phyloP scores from a whole-genome alignment of 2,797 vertebrate genomes.

The Telmatherina bonti region DNA sequence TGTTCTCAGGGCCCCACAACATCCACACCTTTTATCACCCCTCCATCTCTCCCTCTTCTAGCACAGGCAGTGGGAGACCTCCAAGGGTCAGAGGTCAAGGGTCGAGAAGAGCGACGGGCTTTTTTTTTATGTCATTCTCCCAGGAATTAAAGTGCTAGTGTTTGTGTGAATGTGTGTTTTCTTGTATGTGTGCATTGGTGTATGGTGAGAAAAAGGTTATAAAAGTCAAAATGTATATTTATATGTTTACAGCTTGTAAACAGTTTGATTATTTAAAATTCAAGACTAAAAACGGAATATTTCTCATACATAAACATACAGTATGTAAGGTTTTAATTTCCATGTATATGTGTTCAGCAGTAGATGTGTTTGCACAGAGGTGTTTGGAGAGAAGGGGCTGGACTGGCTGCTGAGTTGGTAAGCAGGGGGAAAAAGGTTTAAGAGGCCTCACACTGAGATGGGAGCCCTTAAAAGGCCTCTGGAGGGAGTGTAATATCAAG shows the following conservation, averaged over 20 bases:
- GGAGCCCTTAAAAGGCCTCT: slow-evolving; percentile 89
- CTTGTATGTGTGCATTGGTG: slow-evolving; percentile 14
- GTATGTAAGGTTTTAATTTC: slow-evolving; percentile 26
- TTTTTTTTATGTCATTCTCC: slow-evolving; percentile 89
- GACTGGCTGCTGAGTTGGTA: slow-evolving; percentile 76
- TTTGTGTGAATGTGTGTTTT: slow-evolving; percentile 45
- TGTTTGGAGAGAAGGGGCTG: slow-evolving; percentile 52
- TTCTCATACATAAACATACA: slow-evolving; percentile 6
- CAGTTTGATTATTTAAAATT: slow-evolving; percentile 8
- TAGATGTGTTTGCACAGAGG: slow-evolving; percentile 55
- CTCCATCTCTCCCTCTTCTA: slow-evolving; percentile 78
- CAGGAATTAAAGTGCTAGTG: slow-evolving; percentile 65
- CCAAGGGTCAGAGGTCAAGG: slow-evolving; percentile 85
- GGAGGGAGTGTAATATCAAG: slow-evolving; percentile 91
- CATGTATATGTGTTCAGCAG: slow-evolving; percentile 8
- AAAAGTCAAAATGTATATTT: slow-evolving; percentile 1
- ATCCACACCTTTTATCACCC: slow-evolving; percentile 80
- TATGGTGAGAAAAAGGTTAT: not conserved
- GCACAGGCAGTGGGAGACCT: slow-evolving; percentile 84
- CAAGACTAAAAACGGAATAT: slow-evolving; percentile 13
- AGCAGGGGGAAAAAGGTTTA: slow-evolving; percentile 84
- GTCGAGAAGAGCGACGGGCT: slow-evolving; percentile 84
- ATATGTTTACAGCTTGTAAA: not conserved
- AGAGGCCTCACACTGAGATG: slow-evolving; percentile 83
- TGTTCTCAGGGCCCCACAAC: slow-evolving; percentile 79